Evolutionary conservation across 1,140 invertebrate genomes (phyloP).

Genomic region (Leptinotarsa undecemlineata): DNA sequence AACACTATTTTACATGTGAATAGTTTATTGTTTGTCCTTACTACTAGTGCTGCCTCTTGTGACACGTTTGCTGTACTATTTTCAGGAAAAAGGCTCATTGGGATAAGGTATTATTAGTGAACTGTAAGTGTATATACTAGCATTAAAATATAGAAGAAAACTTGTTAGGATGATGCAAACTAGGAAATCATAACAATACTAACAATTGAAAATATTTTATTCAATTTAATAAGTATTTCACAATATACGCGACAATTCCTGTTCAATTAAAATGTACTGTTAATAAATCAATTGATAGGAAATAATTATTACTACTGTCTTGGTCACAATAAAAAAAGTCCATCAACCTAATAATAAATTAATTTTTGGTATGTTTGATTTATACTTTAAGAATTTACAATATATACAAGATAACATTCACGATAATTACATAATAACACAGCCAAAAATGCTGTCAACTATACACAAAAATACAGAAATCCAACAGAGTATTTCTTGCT

Average conservation of each 20-base stretch:
- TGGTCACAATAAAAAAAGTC: slow-evolving; percentile 33
- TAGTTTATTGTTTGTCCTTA: too few species aligned
- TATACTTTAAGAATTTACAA: slow-evolving; percentile 42
- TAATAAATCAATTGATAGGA: slow-evolving; percentile 9
- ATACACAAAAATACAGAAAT: slow-evolving; percentile 41
- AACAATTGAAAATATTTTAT: slow-evolving; percentile 37
- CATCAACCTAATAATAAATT: slow-evolving; percentile 39
- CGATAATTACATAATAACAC: slow-evolving; percentile 40
- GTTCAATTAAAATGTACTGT: slow-evolving; percentile 13
- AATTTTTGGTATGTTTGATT: slow-evolving; percentile 44
- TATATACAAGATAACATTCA: slow-evolving; percentile 41
- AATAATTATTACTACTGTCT: slow-evolving; percentile 14
- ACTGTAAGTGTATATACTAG: too few species aligned
- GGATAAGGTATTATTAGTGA: too few species aligned
- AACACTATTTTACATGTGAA: too few species aligned
- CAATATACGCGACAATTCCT: slow-evolving; percentile 15
- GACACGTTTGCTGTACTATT: too few species aligned
- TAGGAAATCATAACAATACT: not conserved
- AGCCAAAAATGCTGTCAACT: slow-evolving; percentile 44
- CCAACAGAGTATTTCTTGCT: slow-evolving; percentile 26
- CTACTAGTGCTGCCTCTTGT: too few species aligned
- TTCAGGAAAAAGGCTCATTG: too few species aligned
- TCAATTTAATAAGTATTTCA: slow-evolving; percentile 29
- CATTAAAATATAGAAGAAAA: too few species aligned
- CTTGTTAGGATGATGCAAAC: too few species aligned